Evolutionary conservation across 2,113 vertebrate species (phyloP), one percentile per base, ranked within the genome.

Genomic region (Elgaria multicarinata): DNA sequence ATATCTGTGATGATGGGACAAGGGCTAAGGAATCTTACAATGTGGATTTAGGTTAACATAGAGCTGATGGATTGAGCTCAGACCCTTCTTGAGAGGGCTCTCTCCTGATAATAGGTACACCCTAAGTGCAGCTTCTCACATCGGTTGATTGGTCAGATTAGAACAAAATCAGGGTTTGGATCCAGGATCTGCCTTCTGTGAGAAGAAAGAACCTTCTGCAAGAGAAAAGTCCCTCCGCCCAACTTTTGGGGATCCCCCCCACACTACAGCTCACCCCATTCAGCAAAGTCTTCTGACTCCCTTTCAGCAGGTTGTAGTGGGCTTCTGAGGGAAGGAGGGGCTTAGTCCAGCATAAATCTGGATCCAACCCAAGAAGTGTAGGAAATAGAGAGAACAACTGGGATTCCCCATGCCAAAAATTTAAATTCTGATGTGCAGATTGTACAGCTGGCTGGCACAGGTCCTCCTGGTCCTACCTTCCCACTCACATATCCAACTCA

Each of bases 1-100:
- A 99, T 99, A 50, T 99, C 99, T 99, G 94, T 39, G 77, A 18
- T 82, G 5, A n/a, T 18, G 4, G 9, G 1, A 5, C 0, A 31
- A 42, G 53, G n/a, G 93, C 95, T 99, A 94, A 99, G 98, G 97
- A 97, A 94, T 89, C 24, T 66, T 8, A 31, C 1, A 5, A 55
- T 42, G 1, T 6, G 24, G 1, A 1, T 39, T 93, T 3, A 9
- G 22, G 8, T n/a, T 36, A 69, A 44, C 18, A 22, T 18, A 53
- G n/a, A 71, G 39, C 18, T 33, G 4, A 39, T 18, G 66, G 71
- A 20, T 80, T n/a, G 46, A 58, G 66, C 28, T 55, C 33, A 36
- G 36, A 18, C 13, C 2, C 7, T 53, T 26, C 13, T 20, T 39
- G n/a, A 14, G 16, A 69, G 28, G 33, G 6, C 39, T 64, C 16